These are phyloP conservation scores for Limnephilus rhombicus DNA, from an alignment of 2,888 invertebrate species.

Conservation along the genomic window DNA sequence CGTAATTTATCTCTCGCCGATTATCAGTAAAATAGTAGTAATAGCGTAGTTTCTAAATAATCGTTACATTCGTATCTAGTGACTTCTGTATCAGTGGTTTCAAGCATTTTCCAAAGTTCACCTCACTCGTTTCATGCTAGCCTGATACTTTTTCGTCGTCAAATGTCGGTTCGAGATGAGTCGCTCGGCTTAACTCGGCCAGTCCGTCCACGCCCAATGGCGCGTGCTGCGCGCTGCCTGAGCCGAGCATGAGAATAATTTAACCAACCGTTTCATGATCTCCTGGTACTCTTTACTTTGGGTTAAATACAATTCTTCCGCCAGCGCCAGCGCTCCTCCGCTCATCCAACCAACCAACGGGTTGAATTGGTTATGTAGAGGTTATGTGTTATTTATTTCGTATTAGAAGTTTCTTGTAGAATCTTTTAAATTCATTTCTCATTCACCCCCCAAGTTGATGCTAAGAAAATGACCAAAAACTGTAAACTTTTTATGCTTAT, in stretches of 20 bases:
- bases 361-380: no score
- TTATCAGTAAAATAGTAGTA: no score
- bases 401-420: no score
- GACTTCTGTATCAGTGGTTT: neutral
- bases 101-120: neutral
- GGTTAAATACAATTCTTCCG: neutral
- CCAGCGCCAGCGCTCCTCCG: neutral
- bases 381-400: no score
- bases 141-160: neutral
- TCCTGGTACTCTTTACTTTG: neutral
- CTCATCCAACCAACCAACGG: no score
- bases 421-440: no score
- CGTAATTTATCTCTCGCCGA: no score
- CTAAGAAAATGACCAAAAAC: no score
- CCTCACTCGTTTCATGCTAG: neutral
- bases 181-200: neutral
- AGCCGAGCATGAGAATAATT: neutral
- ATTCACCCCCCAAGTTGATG: no score
- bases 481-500: no score
- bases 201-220: neutral
- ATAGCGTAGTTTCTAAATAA: neutral
- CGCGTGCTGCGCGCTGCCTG: no score
- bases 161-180: neutral
- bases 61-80: neutral
- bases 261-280: neutral